Evolutionary conservation across 2,113 vertebrate genomes (phyloP).

Genomic region (Macrotus californicus): DNA sequence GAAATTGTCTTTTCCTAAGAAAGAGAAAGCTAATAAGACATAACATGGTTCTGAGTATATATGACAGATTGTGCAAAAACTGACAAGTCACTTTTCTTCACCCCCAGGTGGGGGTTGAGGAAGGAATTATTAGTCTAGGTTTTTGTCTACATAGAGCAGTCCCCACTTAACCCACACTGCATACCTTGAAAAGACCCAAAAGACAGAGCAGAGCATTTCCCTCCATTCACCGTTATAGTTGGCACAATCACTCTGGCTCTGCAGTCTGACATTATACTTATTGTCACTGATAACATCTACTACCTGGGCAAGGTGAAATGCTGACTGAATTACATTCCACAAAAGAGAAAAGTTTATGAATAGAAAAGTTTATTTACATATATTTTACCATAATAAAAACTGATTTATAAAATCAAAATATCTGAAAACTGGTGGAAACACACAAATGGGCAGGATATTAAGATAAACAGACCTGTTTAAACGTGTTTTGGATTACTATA

Average conservation of each 20-base stretch:
- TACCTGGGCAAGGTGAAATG: not conserved
- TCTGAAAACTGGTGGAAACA: not conserved
- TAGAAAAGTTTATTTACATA: not conserved
- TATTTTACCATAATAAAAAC: not conserved
- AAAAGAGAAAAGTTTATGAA: not conserved
- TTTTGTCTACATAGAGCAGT: not conserved
- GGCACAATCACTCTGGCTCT: not conserved
- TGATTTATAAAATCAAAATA: constrained; percentile 15
- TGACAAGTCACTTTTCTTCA: not conserved
- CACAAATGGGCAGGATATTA: not conserved
- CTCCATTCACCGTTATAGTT: not conserved
- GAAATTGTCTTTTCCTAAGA: constrained; percentile 8
- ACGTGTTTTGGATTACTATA: not conserved
- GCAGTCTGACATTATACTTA: not conserved
- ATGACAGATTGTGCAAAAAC: not conserved
- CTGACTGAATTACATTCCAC: not conserved
- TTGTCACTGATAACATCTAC: not conserved
- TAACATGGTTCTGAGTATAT: not conserved
- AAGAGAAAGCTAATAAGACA: not conserved
- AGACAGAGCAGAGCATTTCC: not conserved
- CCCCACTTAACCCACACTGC: not conserved
- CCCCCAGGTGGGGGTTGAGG: not conserved
- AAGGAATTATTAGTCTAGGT: not conserved
- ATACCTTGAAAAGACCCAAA: not conserved
- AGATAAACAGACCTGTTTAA: not conserved